These are phyloP conservation scores for Rhinichthys klamathensis DNA, from an alignment of 2,113 vertebrate genomes.

Conservation along the genomic window DNA sequence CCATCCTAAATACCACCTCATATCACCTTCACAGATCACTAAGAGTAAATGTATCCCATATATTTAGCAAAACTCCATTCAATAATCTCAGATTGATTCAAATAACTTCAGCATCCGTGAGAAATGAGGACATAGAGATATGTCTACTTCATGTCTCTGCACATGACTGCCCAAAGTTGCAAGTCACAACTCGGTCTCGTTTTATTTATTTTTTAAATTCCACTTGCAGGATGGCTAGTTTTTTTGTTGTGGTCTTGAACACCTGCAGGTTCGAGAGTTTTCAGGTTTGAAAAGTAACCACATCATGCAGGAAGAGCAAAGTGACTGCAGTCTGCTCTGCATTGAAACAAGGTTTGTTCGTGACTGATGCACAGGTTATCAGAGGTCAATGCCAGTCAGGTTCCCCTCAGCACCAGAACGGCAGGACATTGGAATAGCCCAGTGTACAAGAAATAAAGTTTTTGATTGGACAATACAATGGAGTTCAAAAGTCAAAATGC, in stretches of 20 bases:
- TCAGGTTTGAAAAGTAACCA: not conserved
- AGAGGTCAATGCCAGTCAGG: not conserved
- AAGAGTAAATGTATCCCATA: not conserved
- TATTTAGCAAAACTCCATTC: not conserved
- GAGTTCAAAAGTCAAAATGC: no score
- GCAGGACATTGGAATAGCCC: not conserved
- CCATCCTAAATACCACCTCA: not conserved
- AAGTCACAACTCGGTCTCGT: not conserved
- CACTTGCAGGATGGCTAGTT: not conserved
- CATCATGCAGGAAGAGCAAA: not conserved
- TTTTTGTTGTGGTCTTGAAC: not conserved
- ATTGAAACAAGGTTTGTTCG: not conserved
- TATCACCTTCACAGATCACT: not conserved
- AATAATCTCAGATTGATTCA: not conserved
- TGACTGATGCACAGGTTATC: conserved; percentile 6
- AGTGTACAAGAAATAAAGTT: not conserved
- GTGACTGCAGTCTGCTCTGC: not conserved
- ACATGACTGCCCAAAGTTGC: not conserved
- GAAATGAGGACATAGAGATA: not conserved
- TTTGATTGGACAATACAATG: not conserved
- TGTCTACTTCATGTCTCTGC: not conserved
- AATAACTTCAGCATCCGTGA: not conserved
- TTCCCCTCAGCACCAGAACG: conserved; percentile 29
- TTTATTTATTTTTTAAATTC: not conserved
- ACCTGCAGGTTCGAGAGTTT: not conserved